Evolutionary conservation across 2,797 vertebrate genomes (phyloP).

Genomic region (Enteromius fasciolatus): DNA sequence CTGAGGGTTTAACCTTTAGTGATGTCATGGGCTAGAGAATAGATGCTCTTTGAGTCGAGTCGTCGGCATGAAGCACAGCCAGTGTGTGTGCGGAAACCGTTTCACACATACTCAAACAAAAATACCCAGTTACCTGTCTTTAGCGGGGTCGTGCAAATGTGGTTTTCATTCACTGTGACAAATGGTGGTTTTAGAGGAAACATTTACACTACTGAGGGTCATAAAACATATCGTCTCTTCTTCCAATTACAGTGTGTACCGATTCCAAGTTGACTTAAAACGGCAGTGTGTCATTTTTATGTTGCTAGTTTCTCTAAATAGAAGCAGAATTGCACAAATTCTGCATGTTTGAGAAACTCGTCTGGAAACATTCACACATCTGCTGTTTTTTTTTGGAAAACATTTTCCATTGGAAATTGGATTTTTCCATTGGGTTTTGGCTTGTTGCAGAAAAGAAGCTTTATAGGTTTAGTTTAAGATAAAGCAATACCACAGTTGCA

Average conservation of each 20-base stretch:
- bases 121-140: constrained; percentile 15
- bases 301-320: not conserved
- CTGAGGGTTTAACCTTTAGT: constrained; percentile 35
- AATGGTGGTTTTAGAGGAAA: constrained; percentile 36
- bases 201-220: constrained; percentile 37
- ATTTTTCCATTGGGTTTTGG: not conserved
- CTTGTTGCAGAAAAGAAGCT: not conserved
- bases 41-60: constrained; percentile 31
- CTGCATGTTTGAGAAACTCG: not conserved
- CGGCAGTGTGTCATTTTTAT: not conserved
- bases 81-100: not conserved
- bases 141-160: constrained; percentile 2
- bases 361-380: not conserved
- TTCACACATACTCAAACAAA: constrained; percentile 16
- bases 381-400: not conserved
- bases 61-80: not conserved
- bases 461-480: not conserved
- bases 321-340: not conserved
- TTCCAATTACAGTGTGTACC: constrained; percentile 22
- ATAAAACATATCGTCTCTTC: constrained; percentile 33
- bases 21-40: constrained; percentile 30
- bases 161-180: constrained; percentile 30
- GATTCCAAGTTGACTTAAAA: constrained; percentile 19
- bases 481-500: not conserved
- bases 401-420: no score